These are phyloP conservation scores for Cantharis lateralis DNA, from an alignment of 2,888 invertebrate species.

Conservation along the genomic window DNA sequence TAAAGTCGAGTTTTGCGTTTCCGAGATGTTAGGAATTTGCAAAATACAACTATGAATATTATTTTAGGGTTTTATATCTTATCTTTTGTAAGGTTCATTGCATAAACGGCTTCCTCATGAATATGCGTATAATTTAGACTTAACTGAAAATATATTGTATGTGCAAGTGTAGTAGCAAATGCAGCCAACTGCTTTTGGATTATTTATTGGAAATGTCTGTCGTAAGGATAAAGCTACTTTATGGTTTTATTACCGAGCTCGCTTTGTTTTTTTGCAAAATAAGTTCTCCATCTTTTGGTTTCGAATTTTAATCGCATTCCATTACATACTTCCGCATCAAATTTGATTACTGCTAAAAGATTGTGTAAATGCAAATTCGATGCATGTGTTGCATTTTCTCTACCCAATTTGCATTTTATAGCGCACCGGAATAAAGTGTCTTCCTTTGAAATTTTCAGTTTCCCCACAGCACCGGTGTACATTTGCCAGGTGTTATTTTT, in stretches of 20 bases:
- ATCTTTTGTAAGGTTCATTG: constrained; percentile 9
- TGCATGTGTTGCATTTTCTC: constrained; percentile 1
- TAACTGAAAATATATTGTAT: constrained; percentile 3
- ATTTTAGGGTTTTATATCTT: constrained; percentile 9
- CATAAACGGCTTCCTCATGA: constrained; percentile 16
- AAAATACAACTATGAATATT: constrained; percentile 8
- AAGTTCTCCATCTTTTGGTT: neutral
- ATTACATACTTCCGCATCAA: neutral
- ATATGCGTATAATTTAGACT: constrained; percentile 12
- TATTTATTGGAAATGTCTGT: neutral
- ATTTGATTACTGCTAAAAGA: neutral
- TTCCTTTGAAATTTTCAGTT: neutral
- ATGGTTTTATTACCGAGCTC: neutral
- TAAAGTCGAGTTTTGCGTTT: neutral
- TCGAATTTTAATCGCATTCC: neutral
- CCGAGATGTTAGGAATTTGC: neutral
- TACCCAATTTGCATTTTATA: neutral
- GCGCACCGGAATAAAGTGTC: neutral
- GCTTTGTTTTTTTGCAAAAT: neutral
- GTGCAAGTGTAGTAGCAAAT: neutral
- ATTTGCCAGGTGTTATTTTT: constrained; percentile 11
- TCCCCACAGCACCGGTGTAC: neutral
- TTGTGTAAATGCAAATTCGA: neutral
- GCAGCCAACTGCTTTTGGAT: neutral
- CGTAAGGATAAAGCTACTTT: neutral